Evolutionary conservation across 1,140 invertebrate genomes (phyloP).

Genomic region (Rhagoletis zephyria): DNA sequence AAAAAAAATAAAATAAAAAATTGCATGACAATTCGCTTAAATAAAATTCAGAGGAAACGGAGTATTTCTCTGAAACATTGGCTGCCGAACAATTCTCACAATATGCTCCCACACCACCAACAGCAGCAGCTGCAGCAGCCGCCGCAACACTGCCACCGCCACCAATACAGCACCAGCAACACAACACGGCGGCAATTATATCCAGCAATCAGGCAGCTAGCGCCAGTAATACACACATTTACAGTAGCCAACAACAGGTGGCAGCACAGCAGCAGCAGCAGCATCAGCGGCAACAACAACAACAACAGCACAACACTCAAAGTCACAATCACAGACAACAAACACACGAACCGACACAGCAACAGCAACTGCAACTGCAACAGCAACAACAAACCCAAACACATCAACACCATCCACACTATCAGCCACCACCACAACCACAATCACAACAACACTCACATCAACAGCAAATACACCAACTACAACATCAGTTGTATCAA

Average conservation of each 20-base stretch:
- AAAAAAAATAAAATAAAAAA: constrained; percentile 50
- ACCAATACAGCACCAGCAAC: constrained; percentile 71
- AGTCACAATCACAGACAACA: constrained; percentile 59
- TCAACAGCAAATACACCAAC: constrained; percentile 59
- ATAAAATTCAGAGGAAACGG: constrained; percentile 69
- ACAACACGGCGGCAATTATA: constrained; percentile 68
- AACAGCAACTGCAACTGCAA: constrained; percentile 59
- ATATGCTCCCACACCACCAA: constrained; percentile 71
- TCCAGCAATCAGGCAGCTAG: constrained; percentile 61
- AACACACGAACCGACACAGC: constrained; percentile 71
- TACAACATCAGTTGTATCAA: constrained; percentile 71
- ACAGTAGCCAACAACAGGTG: constrained; percentile 60
- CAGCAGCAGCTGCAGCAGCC: constrained; percentile 62
- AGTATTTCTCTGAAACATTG: constrained; percentile 74
- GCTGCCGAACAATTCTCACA: constrained; percentile 74
- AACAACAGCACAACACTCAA: constrained; percentile 61
- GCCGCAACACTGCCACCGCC: constrained; percentile 65
- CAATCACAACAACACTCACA: constrained; percentile 61
- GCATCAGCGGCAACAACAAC: constrained; percentile 63
- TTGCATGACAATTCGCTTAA: constrained; percentile 38
- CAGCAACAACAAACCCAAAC: constrained; percentile 64
- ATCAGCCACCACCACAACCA: constrained; percentile 60
- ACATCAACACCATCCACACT: constrained; percentile 59
- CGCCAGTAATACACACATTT: constrained; percentile 23
- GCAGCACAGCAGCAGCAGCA: constrained; percentile 61